phyloP scores from a whole-genome alignment of 2,797 vertebrate genomes.

The Microcaecilia unicolor region DNA sequence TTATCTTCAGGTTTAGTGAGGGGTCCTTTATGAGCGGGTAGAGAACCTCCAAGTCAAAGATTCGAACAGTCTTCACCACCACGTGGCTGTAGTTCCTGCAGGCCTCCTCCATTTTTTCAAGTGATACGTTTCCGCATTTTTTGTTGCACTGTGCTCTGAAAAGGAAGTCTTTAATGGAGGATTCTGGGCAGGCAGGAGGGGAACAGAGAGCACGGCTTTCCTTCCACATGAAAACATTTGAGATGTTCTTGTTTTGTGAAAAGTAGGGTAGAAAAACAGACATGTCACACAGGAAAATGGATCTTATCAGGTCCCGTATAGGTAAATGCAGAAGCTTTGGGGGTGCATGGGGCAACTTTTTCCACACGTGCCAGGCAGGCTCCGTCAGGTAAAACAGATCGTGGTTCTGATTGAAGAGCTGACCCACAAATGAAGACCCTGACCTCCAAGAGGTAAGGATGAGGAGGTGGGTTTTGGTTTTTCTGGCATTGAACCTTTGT shows the following conservation, averaged over 20 bases:
- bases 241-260: conserved; percentile 49
- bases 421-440: conserved; percentile 86
- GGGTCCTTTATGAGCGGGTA: conserved; percentile 78
- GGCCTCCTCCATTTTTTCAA: conserved; percentile 56
- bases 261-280: conserved; percentile 82
- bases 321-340: conserved; percentile 68
- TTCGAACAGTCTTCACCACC: conserved; percentile 80
- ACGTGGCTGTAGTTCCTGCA: conserved; percentile 77
- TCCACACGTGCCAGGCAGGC: conserved; percentile 87
- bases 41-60: conserved; percentile 77
- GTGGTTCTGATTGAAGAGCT: conserved; percentile 87
- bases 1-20: conserved; percentile 70
- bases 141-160: conserved; percentile 44
- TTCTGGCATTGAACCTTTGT: too few species aligned
- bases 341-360: conserved; percentile 37
- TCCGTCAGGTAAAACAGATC: conserved; percentile 93
- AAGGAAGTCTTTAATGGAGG: conserved; percentile 52
- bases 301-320: conserved; percentile 69
- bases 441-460: conserved; percentile 90
- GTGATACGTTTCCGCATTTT: conserved; percentile 48
- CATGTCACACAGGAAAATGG: conserved; percentile 78
- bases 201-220: conserved; percentile 85
- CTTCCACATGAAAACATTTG: conserved; percentile 79
- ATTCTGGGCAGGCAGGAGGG: conserved; percentile 64
- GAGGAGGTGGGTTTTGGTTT: conserved; percentile 57